A percentile compares a stretch with the other conserved stretches of the same genome.
Evolutionary conservation across 1,140 invertebrate species (phyloP).

Genomic region (Orius insidiosus): DNA sequence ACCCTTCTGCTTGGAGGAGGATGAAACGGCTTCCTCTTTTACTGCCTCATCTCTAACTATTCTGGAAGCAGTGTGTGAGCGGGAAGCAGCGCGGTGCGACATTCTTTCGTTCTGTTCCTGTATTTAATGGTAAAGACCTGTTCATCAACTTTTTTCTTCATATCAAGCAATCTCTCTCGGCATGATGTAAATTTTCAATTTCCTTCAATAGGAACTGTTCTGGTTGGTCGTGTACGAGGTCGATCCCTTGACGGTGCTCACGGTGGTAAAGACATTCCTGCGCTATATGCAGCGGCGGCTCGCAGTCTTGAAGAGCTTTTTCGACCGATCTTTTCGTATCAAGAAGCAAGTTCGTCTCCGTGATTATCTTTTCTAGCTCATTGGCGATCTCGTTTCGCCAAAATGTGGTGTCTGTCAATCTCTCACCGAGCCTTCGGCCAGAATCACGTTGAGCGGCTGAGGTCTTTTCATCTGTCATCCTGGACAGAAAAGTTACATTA

Average conservation of each 20-base stretch:
- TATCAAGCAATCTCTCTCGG: constrained; percentile 53
- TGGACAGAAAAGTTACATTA: constrained; percentile 23
- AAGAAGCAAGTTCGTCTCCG: constrained; percentile 66
- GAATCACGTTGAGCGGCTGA: constrained; percentile 56
- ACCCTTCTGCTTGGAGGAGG: too few species aligned
- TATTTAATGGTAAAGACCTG: too few species aligned
- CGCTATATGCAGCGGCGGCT: constrained; percentile 73
- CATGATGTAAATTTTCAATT: constrained; percentile 59
- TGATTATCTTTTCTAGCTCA: constrained; percentile 69
- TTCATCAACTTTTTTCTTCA: constrained; percentile 47
- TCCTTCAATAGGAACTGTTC: constrained; percentile 66
- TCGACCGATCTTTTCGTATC: constrained; percentile 60
- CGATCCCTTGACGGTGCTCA: constrained; percentile 66
- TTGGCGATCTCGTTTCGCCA: constrained; percentile 79
- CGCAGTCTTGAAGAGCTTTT: constrained; percentile 68
- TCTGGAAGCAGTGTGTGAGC: too few species aligned
- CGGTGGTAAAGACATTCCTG: constrained; percentile 87
- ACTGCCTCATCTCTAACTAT: too few species aligned
- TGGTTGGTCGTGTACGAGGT: constrained; percentile 49
- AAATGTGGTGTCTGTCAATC: constrained; percentile 84
- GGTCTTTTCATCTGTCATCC: constrained; percentile 62
- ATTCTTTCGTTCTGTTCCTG: too few species aligned
- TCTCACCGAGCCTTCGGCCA: constrained; percentile 61
- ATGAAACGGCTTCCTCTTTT: too few species aligned
- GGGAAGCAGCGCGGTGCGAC: too few species aligned